Evolutionary conservation across 2,888 invertebrate species (phyloP).

Genomic region (Caenorhabditis uteleia): DNA sequence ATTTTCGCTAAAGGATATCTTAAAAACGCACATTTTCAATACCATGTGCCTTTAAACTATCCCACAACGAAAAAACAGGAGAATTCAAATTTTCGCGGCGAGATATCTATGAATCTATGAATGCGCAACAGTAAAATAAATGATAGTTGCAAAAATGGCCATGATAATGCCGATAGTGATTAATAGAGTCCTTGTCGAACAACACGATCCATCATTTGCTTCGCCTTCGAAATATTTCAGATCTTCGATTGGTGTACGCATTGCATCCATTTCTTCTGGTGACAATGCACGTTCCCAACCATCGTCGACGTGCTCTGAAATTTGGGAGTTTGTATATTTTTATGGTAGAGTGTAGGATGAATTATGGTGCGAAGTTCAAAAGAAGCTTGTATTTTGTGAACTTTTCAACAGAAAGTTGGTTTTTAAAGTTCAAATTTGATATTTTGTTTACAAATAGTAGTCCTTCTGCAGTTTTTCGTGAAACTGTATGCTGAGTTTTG

Average conservation of each 20-base stretch:
- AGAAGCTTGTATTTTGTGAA: slow-evolving; percentile 5
- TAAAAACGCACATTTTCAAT: too few species aligned
- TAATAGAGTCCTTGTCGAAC: slow-evolving; percentile 29
- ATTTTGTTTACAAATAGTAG: too few species aligned
- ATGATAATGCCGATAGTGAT: slow-evolving; percentile 31
- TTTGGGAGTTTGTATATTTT: neutral
- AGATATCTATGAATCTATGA: too few species aligned
- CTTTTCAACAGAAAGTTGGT: too few species aligned
- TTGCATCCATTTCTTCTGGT: slow-evolving; percentile 48
- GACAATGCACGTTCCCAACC: slow-evolving; percentile 51
- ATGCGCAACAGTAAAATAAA: slow-evolving; percentile 35
- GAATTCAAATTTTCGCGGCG: too few species aligned
- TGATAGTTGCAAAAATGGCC: slow-evolving; percentile 29
- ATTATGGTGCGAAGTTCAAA: neutral
- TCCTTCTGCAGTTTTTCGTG: too few species aligned
- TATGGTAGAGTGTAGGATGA: neutral
- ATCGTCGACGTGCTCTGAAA: slow-evolving; percentile 53
- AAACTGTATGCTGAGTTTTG: too few species aligned
- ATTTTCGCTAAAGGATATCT: too few species aligned
- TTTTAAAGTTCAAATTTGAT: too few species aligned
- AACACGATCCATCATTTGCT: slow-evolving; percentile 20
- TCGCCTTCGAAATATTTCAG: slow-evolving; percentile 16
- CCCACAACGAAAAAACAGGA: too few species aligned
- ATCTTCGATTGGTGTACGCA: slow-evolving; percentile 43
- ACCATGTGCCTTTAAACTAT: too few species aligned